phyloP scores from a whole-genome alignment of 2,797 vertebrate genomes.

The Muscicapa comitata region DNA sequence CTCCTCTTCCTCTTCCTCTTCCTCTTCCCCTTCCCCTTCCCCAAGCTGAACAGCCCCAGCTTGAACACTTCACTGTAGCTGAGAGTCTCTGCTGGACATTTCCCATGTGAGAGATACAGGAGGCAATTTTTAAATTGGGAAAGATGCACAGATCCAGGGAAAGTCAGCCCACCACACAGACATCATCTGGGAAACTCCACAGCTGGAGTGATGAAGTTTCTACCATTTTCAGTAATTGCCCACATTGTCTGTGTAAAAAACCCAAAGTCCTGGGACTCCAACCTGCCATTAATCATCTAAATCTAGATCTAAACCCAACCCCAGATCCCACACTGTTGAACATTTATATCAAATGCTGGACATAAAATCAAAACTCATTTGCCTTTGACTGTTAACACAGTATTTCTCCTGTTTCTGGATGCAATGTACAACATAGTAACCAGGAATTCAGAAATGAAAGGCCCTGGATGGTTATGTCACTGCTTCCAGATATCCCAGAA shows the following conservation, averaged over 20 bases:
- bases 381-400: background rate
- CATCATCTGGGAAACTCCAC: background rate
- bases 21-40: background rate
- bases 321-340: background rate
- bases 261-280: background rate
- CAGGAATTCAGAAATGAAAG: background rate
- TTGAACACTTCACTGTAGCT: background rate
- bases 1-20: too few relatives aligned
- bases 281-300: background rate
- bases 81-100: background rate
- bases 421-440: background rate
- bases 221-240: background rate
- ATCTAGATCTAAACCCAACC: background rate
- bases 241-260: background rate
- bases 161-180: background rate
- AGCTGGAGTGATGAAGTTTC: background rate
- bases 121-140: background rate
- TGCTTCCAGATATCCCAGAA: background rate
- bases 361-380: background rate
- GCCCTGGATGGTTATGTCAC: background rate
- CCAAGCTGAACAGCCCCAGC: background rate
- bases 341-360: background rate
- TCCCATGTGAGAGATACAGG: background rate
- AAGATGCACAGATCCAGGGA: background rate
- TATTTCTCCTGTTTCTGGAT: background rate